phyloP scores from a whole-genome alignment of 2,113 vertebrate species.

The Leucosticte australis region DNA sequence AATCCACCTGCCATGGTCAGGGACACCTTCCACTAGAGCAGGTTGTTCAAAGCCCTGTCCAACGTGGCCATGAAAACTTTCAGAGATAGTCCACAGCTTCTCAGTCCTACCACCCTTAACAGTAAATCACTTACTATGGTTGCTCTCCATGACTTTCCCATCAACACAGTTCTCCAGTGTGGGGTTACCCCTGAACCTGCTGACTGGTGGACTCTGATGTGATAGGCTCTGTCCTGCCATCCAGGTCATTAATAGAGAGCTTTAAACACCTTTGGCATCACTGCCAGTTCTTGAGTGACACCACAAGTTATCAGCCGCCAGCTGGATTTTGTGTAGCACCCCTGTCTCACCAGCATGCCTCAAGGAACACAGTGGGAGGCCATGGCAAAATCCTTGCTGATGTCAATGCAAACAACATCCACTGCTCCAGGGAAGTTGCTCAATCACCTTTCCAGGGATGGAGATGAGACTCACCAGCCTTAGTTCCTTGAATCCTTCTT shows the following conservation, averaged over 20 bases:
- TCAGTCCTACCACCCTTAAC: neutral
- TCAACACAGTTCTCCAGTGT: neutral
- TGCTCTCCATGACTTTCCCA: neutral
- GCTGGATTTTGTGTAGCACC: rapidly evolving
- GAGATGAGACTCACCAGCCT: neutral
- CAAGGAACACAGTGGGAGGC: neutral
- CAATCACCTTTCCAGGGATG: neutral
- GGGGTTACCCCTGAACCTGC: neutral
- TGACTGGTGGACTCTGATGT: neutral
- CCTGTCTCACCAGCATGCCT: neutral
- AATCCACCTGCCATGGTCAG: rapidly evolving
- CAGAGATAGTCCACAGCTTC: neutral
- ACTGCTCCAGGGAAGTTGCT: neutral
- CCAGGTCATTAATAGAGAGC: neutral
- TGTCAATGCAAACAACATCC: neutral
- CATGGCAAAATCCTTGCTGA: neutral
- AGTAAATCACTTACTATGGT: neutral
- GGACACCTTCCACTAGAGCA: neutral
- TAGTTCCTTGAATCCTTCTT: neutral
- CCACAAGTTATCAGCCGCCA: neutral
- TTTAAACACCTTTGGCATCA: neutral
- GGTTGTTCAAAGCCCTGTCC: neutral
- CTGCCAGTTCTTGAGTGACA: neutral
- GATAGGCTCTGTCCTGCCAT: neutral
- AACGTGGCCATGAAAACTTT: neutral